A percentile compares a stretch with the other conserved stretches of the same genome.
Evolutionary conservation across 2,797 vertebrate genomes (phyloP).

Genomic region (Knipowitschia caucasica): DNA sequence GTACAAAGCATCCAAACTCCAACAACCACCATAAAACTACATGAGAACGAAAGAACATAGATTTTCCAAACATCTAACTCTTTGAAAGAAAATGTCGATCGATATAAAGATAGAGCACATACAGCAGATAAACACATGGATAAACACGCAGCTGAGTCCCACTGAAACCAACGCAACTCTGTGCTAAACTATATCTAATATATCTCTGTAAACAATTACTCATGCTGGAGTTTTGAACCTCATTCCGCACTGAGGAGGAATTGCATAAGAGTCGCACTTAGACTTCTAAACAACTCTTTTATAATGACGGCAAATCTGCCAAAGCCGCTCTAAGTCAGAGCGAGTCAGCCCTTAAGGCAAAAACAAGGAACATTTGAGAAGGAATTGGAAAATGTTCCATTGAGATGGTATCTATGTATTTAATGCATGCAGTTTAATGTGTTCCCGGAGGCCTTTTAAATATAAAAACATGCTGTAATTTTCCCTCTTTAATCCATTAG

Average conservation of each 20-base stretch:
- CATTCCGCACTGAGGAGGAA: conserved; percentile 18
- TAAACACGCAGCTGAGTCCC: too few species aligned
- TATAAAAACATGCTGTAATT: not conserved
- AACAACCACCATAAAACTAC: too few species aligned
- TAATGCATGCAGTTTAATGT: conserved; percentile 7
- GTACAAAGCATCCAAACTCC: too few species aligned
- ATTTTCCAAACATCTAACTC: too few species aligned
- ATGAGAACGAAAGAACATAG: too few species aligned
- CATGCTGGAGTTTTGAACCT: conserved; percentile 1
- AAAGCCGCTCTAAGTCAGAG: conserved; percentile 28
- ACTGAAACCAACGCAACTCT: not conserved
- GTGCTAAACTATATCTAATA: not conserved
- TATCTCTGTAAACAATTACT: not conserved
- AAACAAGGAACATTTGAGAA: conserved; percentile 27
- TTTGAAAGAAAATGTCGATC: too few species aligned
- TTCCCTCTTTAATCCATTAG: not conserved
- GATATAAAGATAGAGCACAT: too few species aligned
- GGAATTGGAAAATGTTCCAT: conserved; percentile 32
- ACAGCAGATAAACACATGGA: too few species aligned
- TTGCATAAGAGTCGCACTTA: conserved; percentile 31
- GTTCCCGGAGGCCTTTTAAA: conserved; percentile 1
- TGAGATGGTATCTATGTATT: conserved; percentile 30
- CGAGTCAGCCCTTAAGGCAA: conserved; percentile 42
- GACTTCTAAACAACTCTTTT: conserved; percentile 37
- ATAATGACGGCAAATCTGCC: conserved; percentile 43